A percentile compares a stretch with the other conserved stretches of the same genome.
These are phyloP conservation scores for Cairina moschata DNA, from an alignment of 2,113 vertebrate species.

Conservation along the genomic window DNA sequence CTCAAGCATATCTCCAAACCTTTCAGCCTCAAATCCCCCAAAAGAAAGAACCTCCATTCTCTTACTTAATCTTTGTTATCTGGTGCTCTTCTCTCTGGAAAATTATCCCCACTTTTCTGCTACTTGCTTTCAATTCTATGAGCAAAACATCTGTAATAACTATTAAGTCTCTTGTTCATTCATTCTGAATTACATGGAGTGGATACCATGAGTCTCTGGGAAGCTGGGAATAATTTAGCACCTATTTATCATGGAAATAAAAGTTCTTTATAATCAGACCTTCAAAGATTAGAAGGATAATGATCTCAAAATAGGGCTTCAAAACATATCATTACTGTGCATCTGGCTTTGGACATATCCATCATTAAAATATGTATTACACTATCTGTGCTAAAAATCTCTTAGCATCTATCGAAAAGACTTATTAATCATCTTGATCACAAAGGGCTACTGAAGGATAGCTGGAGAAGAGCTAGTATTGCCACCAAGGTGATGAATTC, in stretches of 20 bases:
- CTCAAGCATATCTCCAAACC: neutral
- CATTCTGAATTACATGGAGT: neutral
- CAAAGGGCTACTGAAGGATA: conserved; percentile 54
- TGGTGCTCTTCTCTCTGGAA: neutral
- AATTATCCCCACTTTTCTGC: neutral
- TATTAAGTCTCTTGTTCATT: conserved; percentile 40
- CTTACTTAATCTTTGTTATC: neutral
- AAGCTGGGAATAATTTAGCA: conserved; percentile 52
- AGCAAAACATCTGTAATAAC: conserved; percentile 10
- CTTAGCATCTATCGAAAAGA: conserved; percentile 46
- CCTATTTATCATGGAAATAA: conserved; percentile 57
- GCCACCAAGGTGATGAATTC: conserved; percentile 30
- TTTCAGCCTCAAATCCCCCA: neutral
- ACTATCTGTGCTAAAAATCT: conserved; percentile 40
- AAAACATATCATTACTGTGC: conserved; percentile 48
- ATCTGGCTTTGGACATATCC: conserved; percentile 15
- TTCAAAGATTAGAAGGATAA: conserved; percentile 64
- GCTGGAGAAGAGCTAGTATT: conserved; percentile 2
- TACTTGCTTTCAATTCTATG: neutral
- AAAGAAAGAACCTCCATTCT: neutral
- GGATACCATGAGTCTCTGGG: neutral
- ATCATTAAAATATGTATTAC: conserved; percentile 41
- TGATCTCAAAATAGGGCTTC: conserved; percentile 43
- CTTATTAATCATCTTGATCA: conserved; percentile 54
- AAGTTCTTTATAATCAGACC: conserved; percentile 51